Conservation (phyloP, 2,797 vertebrate species). For the Siniperca undulata region DNA sequence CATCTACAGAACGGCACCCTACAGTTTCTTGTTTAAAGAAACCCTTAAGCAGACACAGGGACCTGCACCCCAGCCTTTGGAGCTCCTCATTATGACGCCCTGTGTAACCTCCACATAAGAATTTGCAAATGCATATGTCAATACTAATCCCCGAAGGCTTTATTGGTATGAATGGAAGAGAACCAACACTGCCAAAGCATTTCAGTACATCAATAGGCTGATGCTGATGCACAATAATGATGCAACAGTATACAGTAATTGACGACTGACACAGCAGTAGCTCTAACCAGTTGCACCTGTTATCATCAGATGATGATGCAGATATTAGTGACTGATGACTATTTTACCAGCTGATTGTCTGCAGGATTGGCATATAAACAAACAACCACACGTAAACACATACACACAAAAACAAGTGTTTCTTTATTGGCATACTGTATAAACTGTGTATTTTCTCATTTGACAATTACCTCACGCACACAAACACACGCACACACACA, state of each 20-base stretch:
- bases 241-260: conserved; percentile 39
- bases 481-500: not conserved
- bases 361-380: not conserved
- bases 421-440: not conserved
- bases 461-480: not conserved
- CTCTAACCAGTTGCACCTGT: conserved; percentile 32
- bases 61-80: not conserved
- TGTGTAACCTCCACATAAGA: conserved; percentile 27
- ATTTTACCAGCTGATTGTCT: conserved; percentile 34
- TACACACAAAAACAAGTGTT: not conserved
- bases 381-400: conserved; percentile 3
- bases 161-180: conserved; percentile 39
- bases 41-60: not conserved
- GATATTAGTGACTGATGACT: conserved; percentile 9
- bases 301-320: conserved; percentile 23
- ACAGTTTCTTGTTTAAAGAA: not conserved
- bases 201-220: conserved; percentile 38
- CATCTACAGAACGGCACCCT: not conserved
- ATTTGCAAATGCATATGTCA: conserved; percentile 53
- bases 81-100: not conserved
- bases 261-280: conserved; percentile 38
- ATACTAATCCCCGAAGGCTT: conserved; percentile 40
- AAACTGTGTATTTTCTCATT: conserved; percentile 23
- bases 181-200: conserved; percentile 17
- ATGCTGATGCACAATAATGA: conserved; percentile 50